A percentile compares a stretch with the other conserved stretches of the same genome.
These are phyloP conservation scores for Notothenia rossii DNA, from an alignment of 2,113 vertebrate genomes.

Conservation along the genomic window DNA sequence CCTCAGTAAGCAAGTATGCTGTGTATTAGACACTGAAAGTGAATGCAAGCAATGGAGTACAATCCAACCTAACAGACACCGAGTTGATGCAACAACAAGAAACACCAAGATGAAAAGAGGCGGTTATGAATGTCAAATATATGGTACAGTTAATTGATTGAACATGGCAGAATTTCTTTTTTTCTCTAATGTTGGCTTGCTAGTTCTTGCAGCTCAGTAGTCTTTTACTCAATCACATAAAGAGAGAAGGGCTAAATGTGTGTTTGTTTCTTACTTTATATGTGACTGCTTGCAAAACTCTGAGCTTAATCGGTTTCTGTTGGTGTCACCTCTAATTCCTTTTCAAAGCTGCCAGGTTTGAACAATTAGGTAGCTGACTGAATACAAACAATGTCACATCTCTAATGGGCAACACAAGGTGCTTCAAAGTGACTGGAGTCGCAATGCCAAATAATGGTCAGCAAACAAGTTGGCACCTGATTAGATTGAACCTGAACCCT, in stretches of 20 bases:
- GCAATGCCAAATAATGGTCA: neutral
- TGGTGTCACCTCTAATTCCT: neutral
- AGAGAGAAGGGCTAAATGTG: neutral
- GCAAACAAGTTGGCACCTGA: conserved; percentile 28
- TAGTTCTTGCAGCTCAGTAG: neutral
- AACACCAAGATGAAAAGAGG: neutral
- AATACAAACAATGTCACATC: neutral
- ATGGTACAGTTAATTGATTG: neutral
- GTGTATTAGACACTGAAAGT: no score
- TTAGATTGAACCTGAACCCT: conserved; percentile 37
- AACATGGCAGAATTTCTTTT: neutral
- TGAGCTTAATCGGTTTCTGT: neutral
- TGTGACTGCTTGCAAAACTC: neutral
- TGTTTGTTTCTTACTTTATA: neutral
- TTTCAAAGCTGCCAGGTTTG: neutral
- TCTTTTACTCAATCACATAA: neutral
- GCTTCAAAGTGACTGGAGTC: conserved; percentile 16
- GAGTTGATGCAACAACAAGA: neutral
- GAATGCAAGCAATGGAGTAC: no score
- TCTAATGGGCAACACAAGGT: neutral
- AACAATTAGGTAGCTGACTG: neutral
- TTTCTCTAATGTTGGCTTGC: neutral
- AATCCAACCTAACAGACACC: neutral
- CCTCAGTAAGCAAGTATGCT: no score
- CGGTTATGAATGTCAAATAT: neutral